Evolutionary conservation across 2,797 vertebrate species (phyloP).

Genomic region (Margarornis squamiger): DNA sequence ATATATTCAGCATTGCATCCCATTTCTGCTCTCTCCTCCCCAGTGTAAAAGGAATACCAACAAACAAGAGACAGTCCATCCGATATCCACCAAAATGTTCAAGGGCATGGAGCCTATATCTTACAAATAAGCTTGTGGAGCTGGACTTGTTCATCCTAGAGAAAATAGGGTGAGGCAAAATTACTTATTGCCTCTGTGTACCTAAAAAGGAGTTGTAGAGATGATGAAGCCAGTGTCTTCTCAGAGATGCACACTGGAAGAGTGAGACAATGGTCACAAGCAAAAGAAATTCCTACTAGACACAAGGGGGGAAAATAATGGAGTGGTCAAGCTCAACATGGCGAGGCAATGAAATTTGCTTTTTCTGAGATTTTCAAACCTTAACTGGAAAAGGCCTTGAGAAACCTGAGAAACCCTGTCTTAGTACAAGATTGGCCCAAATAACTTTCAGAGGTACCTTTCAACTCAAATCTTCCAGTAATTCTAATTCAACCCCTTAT

Average conservation of each 20-base stretch:
- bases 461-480: not conserved
- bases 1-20: not conserved
- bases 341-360: accelerated
- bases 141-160: not conserved
- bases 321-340: not conserved
- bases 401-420: not conserved
- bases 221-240: not conserved
- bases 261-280: not conserved
- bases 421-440: not conserved
- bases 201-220: not conserved
- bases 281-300: not conserved
- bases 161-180: not conserved
- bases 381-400: not conserved
- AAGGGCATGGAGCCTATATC: not conserved
- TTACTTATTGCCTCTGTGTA: not conserved
- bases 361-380: not conserved
- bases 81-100: not conserved
- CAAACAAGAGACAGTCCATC: not conserved
- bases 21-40: not conserved
- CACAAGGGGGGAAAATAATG: not conserved
- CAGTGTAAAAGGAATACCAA: not conserved
- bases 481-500: not conserved
- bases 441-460: not conserved
- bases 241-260: not conserved
- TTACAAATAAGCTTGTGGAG: not conserved